Base-by-base conservation (phyloP, 2,113 vertebrate genomes). In the Setophaga coronata region DNA sequence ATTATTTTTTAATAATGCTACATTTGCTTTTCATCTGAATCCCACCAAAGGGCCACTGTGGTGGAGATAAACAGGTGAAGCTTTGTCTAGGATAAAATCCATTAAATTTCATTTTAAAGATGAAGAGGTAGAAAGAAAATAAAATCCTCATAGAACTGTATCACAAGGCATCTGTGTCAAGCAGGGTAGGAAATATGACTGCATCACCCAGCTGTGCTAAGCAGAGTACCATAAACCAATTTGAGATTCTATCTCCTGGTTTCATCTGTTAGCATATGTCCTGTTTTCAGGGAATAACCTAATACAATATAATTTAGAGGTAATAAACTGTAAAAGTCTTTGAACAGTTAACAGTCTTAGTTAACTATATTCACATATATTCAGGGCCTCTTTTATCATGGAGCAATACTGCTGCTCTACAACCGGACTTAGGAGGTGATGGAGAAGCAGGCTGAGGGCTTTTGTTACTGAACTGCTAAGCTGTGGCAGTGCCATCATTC, bases 281-380 rank as follows among this genome's bases (percentile, higher is more conserved):
- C 69, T 50, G 47, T 38, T 94, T 93, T 82, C 70, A 82, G 89
- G 57, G 77, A 90, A 84, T 82, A 90, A 86, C 31, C 73, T 90
- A 90, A 88, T 73, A 76, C 18, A 90, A 70, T 71, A 66, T 56
- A 83, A 90, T 87, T 88, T 72, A 61, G 61, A 92, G 28, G 66
- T 53, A 95, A 92, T 91, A 87, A 92, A 89, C 53, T 88, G 67
- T 65, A 91, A 50, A 93, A 85, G 70, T 24, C 57, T 89, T 93
- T 81, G 66, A 93, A 87, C 71, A 43, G 43, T 43, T 43, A 43
- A 43, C 18, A 10, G 43, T 19, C 43, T 43, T 43, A 6, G 50
- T 71, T 87, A 82, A 67, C 62, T 77, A n/a, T 71, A 70, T 21
- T 89, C 56, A 88, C 61, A 90, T 69, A 51, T 50, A 86, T 43